Conservation (phyloP, 1,140 invertebrate genomes). For the Leptestheria dahalacensis region DNA sequence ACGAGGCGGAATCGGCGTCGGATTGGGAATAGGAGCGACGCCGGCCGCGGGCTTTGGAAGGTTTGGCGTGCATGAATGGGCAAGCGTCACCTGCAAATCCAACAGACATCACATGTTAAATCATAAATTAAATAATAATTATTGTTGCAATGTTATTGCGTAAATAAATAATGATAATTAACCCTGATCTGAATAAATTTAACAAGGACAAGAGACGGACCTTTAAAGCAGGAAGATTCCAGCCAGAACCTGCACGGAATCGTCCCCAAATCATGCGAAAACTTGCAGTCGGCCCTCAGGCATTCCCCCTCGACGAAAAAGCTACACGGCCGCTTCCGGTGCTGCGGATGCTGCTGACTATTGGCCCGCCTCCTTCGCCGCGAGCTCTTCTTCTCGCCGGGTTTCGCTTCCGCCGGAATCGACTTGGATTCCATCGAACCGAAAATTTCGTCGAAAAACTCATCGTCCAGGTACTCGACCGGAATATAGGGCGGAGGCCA, state of each 20-base stretch:
- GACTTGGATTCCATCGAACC: conserved; percentile 18
- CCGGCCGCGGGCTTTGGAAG: conserved; percentile 4
- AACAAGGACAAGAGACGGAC: background rate
- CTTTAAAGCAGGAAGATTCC: conserved; percentile 22
- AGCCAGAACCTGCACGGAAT: conserved; percentile 33
- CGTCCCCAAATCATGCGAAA: conserved; percentile 34
- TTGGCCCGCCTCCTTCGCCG: conserved; percentile 13
- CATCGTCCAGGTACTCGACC: conserved; percentile 23
- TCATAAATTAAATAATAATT: too few relatives aligned
- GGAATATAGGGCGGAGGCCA: conserved; percentile 17
- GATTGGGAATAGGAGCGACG: conserved; percentile 2
- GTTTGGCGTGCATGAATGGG: conserved; percentile 11
- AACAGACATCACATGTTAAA: too few relatives aligned
- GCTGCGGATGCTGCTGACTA: background rate
- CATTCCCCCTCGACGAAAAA: conserved; percentile 38
- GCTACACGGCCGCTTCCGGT: conserved; percentile 28
- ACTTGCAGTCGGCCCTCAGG: conserved; percentile 35
- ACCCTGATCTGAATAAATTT: background rate
- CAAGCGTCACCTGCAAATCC: conserved; percentile 12
- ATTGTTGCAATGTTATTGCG: too few relatives aligned
- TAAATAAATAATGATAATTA: background rate
- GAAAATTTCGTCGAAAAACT: conserved; percentile 24
- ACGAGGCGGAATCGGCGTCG: conserved; percentile 1
- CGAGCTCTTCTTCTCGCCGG: conserved; percentile 1
- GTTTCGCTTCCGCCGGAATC: conserved; percentile 4